These are phyloP conservation scores for Drosophila formosana DNA, from an alignment of 2,888 invertebrate species.

Conservation along the genomic window DNA sequence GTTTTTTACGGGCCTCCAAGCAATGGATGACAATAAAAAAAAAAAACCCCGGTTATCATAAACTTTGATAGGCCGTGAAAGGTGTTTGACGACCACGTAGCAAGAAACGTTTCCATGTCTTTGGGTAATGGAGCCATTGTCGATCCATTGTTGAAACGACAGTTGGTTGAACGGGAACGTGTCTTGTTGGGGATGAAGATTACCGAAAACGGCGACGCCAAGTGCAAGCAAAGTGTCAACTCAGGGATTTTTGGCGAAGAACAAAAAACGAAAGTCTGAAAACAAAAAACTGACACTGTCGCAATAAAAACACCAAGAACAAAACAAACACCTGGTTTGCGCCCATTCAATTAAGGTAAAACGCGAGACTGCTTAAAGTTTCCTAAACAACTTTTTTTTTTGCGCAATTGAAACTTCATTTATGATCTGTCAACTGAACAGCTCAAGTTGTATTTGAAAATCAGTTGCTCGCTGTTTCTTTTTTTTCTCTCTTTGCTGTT, in stretches of 20 bases:
- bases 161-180: slow-evolving; percentile 37
- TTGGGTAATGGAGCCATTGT: slow-evolving; percentile 18
- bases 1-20: background rate
- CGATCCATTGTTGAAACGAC: slow-evolving; percentile 40
- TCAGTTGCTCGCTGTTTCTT: slow-evolving; percentile 28
- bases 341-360: slow-evolving; percentile 41
- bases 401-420: slow-evolving; percentile 34
- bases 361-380: slow-evolving; percentile 34
- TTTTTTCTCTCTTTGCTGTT: slow-evolving; percentile 8
- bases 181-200: slow-evolving; percentile 47
- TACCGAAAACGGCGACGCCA: slow-evolving; percentile 42
- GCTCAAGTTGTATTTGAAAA: slow-evolving; percentile 29
- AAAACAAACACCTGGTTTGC: slow-evolving; percentile 47
- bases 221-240: slow-evolving; percentile 62
- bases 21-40: slow-evolving; percentile 9
- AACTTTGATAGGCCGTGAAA: slow-evolving; percentile 10
- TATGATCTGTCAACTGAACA: slow-evolving; percentile 35
- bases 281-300: slow-evolving; percentile 9
- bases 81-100: slow-evolving; percentile 23
- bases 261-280: slow-evolving; percentile 12
- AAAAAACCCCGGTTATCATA: slow-evolving; percentile 17
- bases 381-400: slow-evolving; percentile 51
- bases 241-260: slow-evolving; percentile 54
- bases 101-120: slow-evolving; percentile 14
- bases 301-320: slow-evolving; percentile 2